phyloP scores from a whole-genome alignment of 2,797 vertebrate species.

The Jordanella pulchra region DNA sequence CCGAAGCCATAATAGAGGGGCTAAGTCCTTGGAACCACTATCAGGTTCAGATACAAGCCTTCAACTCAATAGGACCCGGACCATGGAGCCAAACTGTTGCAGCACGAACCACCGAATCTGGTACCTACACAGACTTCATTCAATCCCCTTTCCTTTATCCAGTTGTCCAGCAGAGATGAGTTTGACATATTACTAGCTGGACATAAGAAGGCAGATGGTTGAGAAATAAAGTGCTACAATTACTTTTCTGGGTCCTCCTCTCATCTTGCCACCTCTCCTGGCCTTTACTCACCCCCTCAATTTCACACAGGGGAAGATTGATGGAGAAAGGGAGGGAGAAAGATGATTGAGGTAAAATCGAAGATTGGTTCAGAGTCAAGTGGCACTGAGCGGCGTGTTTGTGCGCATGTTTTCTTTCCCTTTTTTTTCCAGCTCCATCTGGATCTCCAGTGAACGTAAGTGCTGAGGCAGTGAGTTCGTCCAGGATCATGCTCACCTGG shows the following conservation, averaged over 20 bases:
- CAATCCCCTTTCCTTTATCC: constrained; percentile 25
- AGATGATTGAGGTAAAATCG: constrained; percentile 57
- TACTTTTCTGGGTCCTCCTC: constrained; percentile 42
- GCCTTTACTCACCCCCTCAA: constrained; percentile 38
- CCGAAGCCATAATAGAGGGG: constrained; percentile 84
- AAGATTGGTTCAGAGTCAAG: constrained; percentile 54
- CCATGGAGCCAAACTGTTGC: constrained; percentile 87
- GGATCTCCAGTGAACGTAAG: constrained; percentile 89
- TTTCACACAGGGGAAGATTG: constrained; percentile 46
- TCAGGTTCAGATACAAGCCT: constrained; percentile 89
- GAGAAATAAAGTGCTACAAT: constrained; percentile 50
- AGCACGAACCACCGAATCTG: constrained; percentile 87
- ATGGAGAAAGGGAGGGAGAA: constrained; percentile 14
- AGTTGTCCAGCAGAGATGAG: constrained; percentile 25
- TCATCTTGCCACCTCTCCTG: constrained; percentile 36
- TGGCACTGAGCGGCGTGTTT: constrained; percentile 39
- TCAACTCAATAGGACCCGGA: constrained; percentile 91
- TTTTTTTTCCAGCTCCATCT: constrained; percentile 84
- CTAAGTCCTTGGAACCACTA: constrained; percentile 91
- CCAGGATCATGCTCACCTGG: constrained; percentile 91
- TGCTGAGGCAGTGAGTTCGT: constrained; percentile 90
- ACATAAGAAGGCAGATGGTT: constrained; percentile 52
- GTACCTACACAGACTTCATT: constrained; percentile 64
- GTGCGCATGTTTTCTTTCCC: constrained; percentile 40
- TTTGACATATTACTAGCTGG: constrained; percentile 20